Conservation (phyloP, 2,113 vertebrate species). For the Colinus virginianus region DNA sequence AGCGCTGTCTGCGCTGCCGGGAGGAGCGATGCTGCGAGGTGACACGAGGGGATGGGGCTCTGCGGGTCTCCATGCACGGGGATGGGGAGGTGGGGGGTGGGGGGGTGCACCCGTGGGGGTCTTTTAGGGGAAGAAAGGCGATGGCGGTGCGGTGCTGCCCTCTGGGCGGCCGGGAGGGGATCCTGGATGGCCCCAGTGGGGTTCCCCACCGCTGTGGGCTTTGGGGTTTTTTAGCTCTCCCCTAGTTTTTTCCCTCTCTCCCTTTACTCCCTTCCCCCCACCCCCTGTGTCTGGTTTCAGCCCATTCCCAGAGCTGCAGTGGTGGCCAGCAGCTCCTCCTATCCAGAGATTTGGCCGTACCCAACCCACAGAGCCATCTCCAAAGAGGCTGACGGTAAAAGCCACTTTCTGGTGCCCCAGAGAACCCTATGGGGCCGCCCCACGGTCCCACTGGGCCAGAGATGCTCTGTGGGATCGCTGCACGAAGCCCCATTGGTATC, state of each 20-base stretch:
- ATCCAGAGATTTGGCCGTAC: neutral
- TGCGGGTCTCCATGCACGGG: neutral
- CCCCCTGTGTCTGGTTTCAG: too few species aligned
- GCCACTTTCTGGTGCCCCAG: neutral
- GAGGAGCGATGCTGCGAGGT: neutral
- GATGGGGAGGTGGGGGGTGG: rapidly evolving
- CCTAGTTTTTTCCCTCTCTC: too few species aligned
- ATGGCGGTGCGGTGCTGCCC: rapidly evolving
- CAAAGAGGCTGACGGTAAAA: neutral
- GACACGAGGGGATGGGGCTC: neutral
- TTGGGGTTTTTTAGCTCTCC: neutral
- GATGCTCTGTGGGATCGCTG: neutral
- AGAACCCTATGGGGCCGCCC: neutral
- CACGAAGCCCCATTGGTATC: neutral
- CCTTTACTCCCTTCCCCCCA: too few species aligned
- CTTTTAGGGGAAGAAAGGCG: neutral
- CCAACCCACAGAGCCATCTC: rapidly evolving
- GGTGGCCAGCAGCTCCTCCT: neutral
- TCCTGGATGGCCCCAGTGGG: neutral
- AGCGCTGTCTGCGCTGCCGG: neutral
- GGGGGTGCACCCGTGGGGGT: rapidly evolving
- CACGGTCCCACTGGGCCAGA: neutral
- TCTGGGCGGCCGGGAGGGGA: neutral
- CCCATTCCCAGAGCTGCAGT: too few species aligned
- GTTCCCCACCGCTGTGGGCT: neutral